These are phyloP conservation scores for Pseudomyrmex sp. DNA, from an alignment of 1,140 invertebrate genomes.

Conservation along the genomic window DNA sequence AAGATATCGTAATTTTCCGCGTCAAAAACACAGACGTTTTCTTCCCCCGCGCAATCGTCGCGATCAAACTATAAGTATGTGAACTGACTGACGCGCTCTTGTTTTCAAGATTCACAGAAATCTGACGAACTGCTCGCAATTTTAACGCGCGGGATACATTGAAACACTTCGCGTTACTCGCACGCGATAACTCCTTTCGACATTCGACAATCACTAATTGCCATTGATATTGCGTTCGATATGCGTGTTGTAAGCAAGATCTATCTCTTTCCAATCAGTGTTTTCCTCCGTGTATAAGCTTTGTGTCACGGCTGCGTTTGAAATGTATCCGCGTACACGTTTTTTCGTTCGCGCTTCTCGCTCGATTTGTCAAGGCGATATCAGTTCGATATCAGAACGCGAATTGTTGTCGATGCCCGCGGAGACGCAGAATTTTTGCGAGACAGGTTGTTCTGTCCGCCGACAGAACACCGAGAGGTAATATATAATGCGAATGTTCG, in stretches of 20 bases:
- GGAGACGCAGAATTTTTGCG: constrained; percentile 69
- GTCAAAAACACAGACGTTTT: not conserved
- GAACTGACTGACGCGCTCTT: not conserved
- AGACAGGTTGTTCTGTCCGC: constrained; percentile 77
- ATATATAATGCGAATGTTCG: constrained; percentile 74
- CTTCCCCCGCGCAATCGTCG: too few species aligned
- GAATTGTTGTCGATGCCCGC: constrained; percentile 18
- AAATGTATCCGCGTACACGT: constrained; percentile 43
- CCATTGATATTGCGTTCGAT: not conserved
- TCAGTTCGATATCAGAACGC: constrained; percentile 26
- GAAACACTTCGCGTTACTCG: not conserved
- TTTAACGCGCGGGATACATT: not conserved
- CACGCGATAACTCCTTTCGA: not conserved
- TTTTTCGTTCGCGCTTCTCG: constrained; percentile 22
- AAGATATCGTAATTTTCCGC: constrained; percentile 47
- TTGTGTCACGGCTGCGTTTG: constrained; percentile 37
- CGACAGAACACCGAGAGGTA: constrained; percentile 10
- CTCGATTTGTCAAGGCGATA: constrained; percentile 55
- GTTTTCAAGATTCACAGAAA: not conserved
- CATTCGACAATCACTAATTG: not conserved
- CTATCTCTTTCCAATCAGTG: not conserved
- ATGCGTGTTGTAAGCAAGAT: not conserved
- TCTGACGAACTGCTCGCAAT: not conserved
- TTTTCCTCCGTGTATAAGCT: not conserved
- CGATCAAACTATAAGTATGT: not conserved